Evolutionary conservation across 2,888 invertebrate genomes (phyloP), one percentile per base, ranked within the genome.

Genomic region (Myopa tessellatipennis): DNA sequence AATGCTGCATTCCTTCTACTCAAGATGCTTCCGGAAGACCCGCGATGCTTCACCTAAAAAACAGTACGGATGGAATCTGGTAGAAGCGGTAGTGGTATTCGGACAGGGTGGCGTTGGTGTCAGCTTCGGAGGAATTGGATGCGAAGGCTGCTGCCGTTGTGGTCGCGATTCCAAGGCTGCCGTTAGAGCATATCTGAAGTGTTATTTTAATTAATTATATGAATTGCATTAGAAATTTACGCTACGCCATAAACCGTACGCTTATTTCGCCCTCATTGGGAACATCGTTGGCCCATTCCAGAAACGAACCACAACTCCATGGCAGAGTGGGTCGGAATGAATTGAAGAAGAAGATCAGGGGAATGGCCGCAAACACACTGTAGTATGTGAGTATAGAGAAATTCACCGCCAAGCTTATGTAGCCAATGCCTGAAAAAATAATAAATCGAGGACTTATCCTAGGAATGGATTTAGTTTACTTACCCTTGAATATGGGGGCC

Each of bases 401-500:
- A 80, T 96, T 96, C 82, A 96, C 91, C 50, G 94, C 90, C 3
- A 95, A 91, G 7, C 94, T 93, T 0, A 96, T 95, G 85, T 95
- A 96, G 3, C 97, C 97, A 60, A 96, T 95, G 76, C 97, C 96
- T 96, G 87, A 1, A 14, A 7, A 52, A 52, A 10, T 8, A 3
- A 34, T 6, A 18, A 3, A 12, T 26, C 10, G 7, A 34, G 38
- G n/a, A 68, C 5, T 4, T 1, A 14, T 8, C 7, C 2, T 18
- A 0, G 26, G 38, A 45, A 45, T 45, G 6, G 7, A 45, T 45
- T 1, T 45, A 4, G 0, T 45, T 45, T 10, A 69, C 58, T 81
- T 90, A 95, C 96, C 97, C 93, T 97, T 97, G 88, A 96, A 95
- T 68, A 96, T 90, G 3, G 96, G 96, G 78, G 93, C 92, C 80